Evolutionary conservation across 2,797 vertebrate genomes (phyloP).

Genomic region (Knipowitschia caucasica): DNA sequence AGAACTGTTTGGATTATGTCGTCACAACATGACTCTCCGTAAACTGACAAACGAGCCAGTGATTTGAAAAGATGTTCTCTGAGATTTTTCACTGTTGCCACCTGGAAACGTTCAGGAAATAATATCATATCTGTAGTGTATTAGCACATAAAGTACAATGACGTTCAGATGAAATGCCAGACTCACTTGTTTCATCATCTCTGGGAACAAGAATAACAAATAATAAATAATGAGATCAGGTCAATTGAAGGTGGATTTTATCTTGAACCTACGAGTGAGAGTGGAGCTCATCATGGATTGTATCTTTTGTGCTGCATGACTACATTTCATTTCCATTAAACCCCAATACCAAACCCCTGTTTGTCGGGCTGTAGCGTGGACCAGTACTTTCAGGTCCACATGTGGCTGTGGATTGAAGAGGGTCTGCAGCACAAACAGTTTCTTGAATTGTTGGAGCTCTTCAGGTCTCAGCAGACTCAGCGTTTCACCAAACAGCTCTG

Average conservation of each 20-base stretch:
- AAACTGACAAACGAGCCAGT: background rate
- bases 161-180: background rate
- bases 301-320: slow-evolving; percentile 12
- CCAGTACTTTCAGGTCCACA: rapidly evolving
- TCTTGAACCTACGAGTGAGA: slow-evolving; percentile 11
- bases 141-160: background rate
- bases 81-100: background rate
- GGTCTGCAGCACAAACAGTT: rapidly evolving
- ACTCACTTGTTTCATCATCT: background rate
- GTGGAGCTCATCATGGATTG: background rate
- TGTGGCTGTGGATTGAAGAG: rapidly evolving
- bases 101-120: slow-evolving; percentile 1
- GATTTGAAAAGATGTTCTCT: background rate
- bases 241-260: too few relatives aligned
- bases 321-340: slow-evolving; percentile 1
- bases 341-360: background rate
- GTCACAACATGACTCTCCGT: background rate
- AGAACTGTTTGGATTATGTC: background rate
- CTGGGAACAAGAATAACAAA: background rate
- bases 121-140: background rate
- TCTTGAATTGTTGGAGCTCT: rapidly evolving
- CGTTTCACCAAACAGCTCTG: slow-evolving; percentile 19
- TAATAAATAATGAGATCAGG: background rate
- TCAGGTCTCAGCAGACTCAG: background rate
- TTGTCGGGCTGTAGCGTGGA: background rate